Evolutionary conservation across 1,140 invertebrate species (phyloP), one percentile per base, ranked within the genome.

Genomic region (Chironomus tepperi): DNA sequence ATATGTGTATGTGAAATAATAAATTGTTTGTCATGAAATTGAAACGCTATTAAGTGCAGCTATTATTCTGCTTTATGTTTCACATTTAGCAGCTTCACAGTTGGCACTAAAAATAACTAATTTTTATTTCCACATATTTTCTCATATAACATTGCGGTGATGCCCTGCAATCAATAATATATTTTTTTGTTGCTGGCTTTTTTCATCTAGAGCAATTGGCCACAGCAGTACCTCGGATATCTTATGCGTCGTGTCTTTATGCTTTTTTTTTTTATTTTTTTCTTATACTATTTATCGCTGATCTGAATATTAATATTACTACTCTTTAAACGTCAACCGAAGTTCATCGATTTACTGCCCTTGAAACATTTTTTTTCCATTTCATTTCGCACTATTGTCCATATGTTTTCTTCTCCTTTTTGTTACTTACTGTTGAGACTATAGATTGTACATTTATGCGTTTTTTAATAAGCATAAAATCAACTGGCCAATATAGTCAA

Each of bases 11-110:
- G 47, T n/a, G 47, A 57, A 57, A n/a, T 57, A n/a, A 57, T 57
- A 57, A 57, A 57, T 57, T 57, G 47, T 57, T 57, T 57, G 47
- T 57, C 47, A 57, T 57, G 47, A 57, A 57, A 57, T 57, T 57
- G 47, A 57, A 57, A 57, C 47, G 47, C 47, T 57, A 57, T 57
- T 57, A 57, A 57, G 47, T 57, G 47, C n/a, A 15, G 47, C n/a
- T n/a, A 57, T n/a, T 57, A 57, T 57, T 57, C 12, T n/a, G 47
- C n/a, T 57, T 57, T n/a, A n/a, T 57, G 47, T 12, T n/a, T 57
- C n/a, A 57, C n/a, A n/a, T n/a, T n/a, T 57, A 57, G n/a, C 47
- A 57, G 47, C 47, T 57, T 57, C 47, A 15, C 47, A 57, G 47
- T 15, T 57, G 8, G 24, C 24, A 34, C 24, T 34, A 34, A 34